These are phyloP conservation scores for Ceratotherium simum DNA, from an alignment of 2,113 vertebrate genomes.

Conservation along the genomic window DNA sequence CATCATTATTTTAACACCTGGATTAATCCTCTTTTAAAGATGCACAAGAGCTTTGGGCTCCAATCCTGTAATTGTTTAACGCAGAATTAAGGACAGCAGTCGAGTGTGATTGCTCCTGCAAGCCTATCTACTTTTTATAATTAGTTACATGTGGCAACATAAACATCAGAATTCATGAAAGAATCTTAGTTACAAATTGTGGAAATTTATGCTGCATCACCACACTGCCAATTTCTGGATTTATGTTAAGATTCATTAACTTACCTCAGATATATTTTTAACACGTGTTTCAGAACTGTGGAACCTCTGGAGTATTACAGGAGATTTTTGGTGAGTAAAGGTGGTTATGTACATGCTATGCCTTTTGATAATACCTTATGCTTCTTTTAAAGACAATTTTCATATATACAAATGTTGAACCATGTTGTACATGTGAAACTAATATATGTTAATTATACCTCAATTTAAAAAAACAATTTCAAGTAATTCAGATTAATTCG, in stretches of 20 bases:
- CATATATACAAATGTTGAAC: neutral
- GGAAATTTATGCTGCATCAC: neutral
- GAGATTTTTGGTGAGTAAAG: constrained; percentile 94
- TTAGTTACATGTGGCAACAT: neutral
- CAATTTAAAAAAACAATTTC: neutral
- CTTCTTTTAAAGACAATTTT: neutral
- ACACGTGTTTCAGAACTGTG: constrained; percentile 91
- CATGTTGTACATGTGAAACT: neutral
- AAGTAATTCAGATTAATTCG: neutral
- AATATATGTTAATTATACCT: neutral
- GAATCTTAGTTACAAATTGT: neutral
- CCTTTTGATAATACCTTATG: neutral
- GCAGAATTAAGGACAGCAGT: neutral
- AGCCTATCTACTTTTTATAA: neutral
- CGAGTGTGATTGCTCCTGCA: neutral
- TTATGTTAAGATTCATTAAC: neutral
- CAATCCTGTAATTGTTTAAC: neutral
- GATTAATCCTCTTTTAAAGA: neutral
- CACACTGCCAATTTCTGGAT: neutral
- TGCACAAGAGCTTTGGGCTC: neutral
- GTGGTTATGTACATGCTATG: fast-evolving
- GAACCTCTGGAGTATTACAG: constrained; percentile 97
- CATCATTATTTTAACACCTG: neutral
- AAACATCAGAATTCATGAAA: neutral
- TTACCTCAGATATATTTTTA: constrained; percentile 42